A percentile compares a stretch with the other conserved stretches of the same genome.
phyloP scores from a whole-genome alignment of 2,113 vertebrate genomes.

The Pachyramphus minor region DNA sequence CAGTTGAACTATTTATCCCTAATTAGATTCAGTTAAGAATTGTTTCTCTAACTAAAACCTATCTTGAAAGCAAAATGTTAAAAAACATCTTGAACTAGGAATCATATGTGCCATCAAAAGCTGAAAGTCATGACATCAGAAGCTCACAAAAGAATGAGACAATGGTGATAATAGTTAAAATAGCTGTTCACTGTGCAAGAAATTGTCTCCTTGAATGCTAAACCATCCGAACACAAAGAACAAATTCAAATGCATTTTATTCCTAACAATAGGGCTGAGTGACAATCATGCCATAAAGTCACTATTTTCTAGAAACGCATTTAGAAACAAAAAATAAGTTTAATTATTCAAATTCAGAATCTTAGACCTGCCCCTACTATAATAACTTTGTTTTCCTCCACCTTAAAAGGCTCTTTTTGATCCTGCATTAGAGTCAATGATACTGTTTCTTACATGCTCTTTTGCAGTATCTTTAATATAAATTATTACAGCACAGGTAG shows the following conservation, averaged over 20 bases:
- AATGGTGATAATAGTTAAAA: neutral
- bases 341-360: neutral
- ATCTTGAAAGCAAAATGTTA: neutral
- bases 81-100: neutral
- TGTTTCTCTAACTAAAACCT: neutral
- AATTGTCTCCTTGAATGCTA: neutral
- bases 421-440: neutral
- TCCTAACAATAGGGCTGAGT: neutral
- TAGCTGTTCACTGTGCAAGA: neutral
- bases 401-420: neutral
- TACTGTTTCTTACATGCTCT: neutral
- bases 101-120: neutral
- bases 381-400: neutral
- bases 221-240: constrained; percentile 26
- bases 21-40: neutral
- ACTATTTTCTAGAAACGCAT: neutral
- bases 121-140: neutral
- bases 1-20: neutral
- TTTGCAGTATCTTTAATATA: neutral
- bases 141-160: neutral
- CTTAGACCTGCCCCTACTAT: neutral
- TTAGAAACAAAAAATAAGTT: neutral
- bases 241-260: neutral
- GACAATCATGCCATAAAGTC: neutral
- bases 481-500: neutral